Evolutionary conservation across 2,888 invertebrate genomes (phyloP), one percentile per base, ranked within the genome.

Genomic region (Eucera pruinosa): DNA sequence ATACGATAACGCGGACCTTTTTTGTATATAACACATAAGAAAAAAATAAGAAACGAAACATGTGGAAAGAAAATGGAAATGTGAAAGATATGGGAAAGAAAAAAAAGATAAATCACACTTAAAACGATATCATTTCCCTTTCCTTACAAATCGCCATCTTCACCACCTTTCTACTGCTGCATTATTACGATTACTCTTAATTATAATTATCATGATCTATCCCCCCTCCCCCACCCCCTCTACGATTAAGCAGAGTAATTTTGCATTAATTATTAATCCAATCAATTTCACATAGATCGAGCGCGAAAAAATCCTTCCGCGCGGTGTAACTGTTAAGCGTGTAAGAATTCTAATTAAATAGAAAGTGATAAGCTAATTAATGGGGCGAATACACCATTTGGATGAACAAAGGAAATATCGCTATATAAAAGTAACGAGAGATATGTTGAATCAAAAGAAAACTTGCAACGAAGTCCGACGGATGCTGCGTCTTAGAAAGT

Each of bases 201-300:
- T 50, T 80, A 74, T 60, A 68, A 69, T 82, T 67, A 76, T 69
- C 62, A 69, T 82, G 74, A 83, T 71, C 68, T 81, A 74, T 62
- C 60, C n/a, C n/a, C n/a, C n/a, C n/a, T n/a, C n/a, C n/a, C n/a
- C n/a, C n/a, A n/a, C n/a, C n/a, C n/a, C n/a, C n/a, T n/a, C 62
- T 71, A 80, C 66, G 52, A 62, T 77, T 83, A 55, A 78, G 76
- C 76, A 80, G 80, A 73, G 61, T 82, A 78, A 64, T 84, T 84
- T 82, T 82, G 82, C 82, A 81, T 86, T 82, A 81, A 78, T 81
- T 74, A 67, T 82, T n/a, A 81, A 82, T 64, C 50, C 65, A 54
- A 50, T 58, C 57, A 73, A 48, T 69, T 76, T 76, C 60, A n/a
- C n/a, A 60, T 70, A 57, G 67, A 78, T 60, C 30, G 70, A 62